Evolutionary conservation across 1,140 invertebrate genomes (phyloP), one percentile per base, ranked within the genome.

Genomic region (Lordiphosa mommai): DNA sequence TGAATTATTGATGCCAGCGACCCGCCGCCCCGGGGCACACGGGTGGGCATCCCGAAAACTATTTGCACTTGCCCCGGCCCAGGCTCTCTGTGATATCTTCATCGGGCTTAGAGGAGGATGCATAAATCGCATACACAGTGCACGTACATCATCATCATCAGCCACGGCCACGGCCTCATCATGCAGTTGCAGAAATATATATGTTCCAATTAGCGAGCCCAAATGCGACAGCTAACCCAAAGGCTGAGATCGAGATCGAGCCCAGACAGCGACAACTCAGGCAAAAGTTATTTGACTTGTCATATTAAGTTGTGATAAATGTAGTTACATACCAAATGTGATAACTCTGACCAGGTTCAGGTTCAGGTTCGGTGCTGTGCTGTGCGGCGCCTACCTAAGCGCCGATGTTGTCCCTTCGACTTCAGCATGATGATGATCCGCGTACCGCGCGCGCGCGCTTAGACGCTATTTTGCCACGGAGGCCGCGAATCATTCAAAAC

Each of bases 301-400:
- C 82, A 86, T 84, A 86, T 87, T 86, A 86, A 71, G 77, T 65
- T 68, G 76, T 86, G 82, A 86, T 86, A 84, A 86, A 86, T 86
- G 82, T 86, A 86, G 82, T 86, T 86, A 77, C 76, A 84, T 64
- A 73, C 72, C 17, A 61, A 70, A 86, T 77, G 72, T 86, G 82
- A 86, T 86, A 82, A 86, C 76, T 76, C 71, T 82, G 49, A 14
- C 7, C 12, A 30, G 34, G 14, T 2, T n/a, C 40, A 4, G 20
- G 5, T 9, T 14, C 10, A 23, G 20, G 17, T 23, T 17, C 20
- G 8, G 8, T 29, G 10, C 17, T n/a, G n/a, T n/a, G n/a, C n/a
- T n/a, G n/a, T n/a, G 17, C 14, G 51, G 63, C 69, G 47, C 40
- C 61, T 70, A 61, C 60, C 36, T 58, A 52, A 33, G 33, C 65